phyloP scores from a whole-genome alignment of 2,113 vertebrate species.

The Thalassarche chlororhynchos region DNA sequence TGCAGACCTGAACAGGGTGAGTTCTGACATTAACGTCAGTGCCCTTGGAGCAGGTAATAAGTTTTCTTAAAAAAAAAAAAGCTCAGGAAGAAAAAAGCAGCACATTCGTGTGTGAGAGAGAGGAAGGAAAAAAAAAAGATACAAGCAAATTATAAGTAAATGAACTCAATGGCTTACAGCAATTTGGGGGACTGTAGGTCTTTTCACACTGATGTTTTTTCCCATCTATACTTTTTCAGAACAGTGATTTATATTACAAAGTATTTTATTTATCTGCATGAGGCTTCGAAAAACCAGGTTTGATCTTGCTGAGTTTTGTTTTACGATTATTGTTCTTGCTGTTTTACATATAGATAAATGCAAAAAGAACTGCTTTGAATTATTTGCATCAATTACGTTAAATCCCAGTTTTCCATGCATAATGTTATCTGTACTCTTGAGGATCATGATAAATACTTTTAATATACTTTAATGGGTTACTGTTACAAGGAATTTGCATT shows the following conservation, averaged over 20 bases:
- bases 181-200: not conserved
- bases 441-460: conserved; percentile 76
- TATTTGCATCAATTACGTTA: conserved; percentile 61
- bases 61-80: not conserved
- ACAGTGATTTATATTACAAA: not conserved
- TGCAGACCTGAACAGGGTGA: not conserved
- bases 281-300: not conserved
- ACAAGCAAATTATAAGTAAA: not conserved
- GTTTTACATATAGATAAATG: conserved; percentile 49
- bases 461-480: conserved; percentile 75
- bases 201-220: not conserved
- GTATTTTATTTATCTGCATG: not conserved
- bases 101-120: not conserved
- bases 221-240: not conserved
- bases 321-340: conserved; percentile 3
- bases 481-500: conserved; percentile 67
- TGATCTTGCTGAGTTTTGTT: conserved; percentile 36
- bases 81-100: fast-evolving
- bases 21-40: not conserved
- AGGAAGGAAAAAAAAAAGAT: not conserved
- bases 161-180: not conserved
- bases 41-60: not conserved
- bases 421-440: conserved; percentile 52
- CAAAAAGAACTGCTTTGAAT: conserved; percentile 49
- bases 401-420: conserved; percentile 48